Conservation (phyloP, 2,888 invertebrate species). For the Poecilus cupreus region DNA sequence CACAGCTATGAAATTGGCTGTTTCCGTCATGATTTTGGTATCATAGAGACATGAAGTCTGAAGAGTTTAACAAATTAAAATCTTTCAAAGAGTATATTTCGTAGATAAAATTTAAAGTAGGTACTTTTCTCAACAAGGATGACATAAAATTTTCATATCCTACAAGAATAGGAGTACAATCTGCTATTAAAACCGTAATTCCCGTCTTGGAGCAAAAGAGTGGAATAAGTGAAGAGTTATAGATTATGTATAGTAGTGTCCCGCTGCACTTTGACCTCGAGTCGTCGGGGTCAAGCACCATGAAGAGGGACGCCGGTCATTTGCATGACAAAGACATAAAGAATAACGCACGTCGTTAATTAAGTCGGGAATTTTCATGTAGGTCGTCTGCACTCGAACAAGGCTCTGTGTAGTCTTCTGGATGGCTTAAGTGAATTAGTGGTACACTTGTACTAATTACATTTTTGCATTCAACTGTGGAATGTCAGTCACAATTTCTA, state of each 20-base stretch:
- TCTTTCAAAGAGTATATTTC: neutral
- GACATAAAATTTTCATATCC: no score
- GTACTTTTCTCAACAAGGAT: no score
- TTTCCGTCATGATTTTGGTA: no score
- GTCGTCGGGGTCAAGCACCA: slow-evolving; percentile 5
- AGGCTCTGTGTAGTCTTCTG: neutral
- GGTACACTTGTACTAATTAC: slow-evolving; percentile 4
- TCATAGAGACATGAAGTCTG: no score
- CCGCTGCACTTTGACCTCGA: neutral
- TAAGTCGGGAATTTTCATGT: slow-evolving; percentile 17
- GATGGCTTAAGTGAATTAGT: slow-evolving; percentile 8
- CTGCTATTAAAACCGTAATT: no score
- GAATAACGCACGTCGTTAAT: slow-evolving; percentile 9
- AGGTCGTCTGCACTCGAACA: neutral
- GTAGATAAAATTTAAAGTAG: neutral
- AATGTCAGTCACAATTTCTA: neutral
- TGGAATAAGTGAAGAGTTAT: neutral
- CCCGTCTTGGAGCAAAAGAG: neutral
- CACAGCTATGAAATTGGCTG: no score
- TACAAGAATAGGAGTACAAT: no score
- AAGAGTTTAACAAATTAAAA: no score
- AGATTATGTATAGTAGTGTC: neutral
- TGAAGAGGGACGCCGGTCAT: neutral
- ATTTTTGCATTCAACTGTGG: neutral
- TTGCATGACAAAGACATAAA: slow-evolving; percentile 9